phyloP scores from a whole-genome alignment of 2,888 invertebrate species.

The Glyphotaelius pellucidus region DNA sequence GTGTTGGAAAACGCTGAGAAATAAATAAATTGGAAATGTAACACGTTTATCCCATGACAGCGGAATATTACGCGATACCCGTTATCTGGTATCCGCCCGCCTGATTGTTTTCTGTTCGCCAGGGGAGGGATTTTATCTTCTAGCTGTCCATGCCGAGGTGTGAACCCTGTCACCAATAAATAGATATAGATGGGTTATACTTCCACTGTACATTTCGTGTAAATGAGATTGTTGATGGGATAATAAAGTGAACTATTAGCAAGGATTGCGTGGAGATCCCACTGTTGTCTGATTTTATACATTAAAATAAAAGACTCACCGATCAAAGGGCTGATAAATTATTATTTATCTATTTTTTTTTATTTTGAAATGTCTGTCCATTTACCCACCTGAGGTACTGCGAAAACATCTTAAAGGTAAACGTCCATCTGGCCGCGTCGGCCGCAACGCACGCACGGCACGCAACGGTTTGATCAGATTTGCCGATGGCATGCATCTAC shows the following conservation, averaged over 20 bases:
- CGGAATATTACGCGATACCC: not conserved
- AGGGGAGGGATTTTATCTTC: not conserved
- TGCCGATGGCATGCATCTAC: no score
- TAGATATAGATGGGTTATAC: not conserved
- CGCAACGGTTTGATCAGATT: no score
- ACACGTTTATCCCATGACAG: conserved; percentile 32
- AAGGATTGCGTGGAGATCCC: not conserved
- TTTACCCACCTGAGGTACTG: not conserved
- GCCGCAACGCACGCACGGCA: no score
- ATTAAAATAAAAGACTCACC: not conserved
- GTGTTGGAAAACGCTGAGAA: conserved; percentile 4
- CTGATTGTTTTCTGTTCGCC: conserved; percentile 14
- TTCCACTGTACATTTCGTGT: not conserved
- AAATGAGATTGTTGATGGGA: not conserved
- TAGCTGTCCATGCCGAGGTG: not conserved
- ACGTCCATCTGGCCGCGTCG: no score
- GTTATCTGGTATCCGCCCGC: not conserved
- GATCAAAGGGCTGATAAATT: not conserved
- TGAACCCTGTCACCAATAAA: conserved; percentile 15
- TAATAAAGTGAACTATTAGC: not conserved
- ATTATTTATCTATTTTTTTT: not conserved
- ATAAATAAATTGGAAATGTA: conserved; percentile 40
- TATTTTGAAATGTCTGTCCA: not conserved
- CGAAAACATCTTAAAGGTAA: no score
- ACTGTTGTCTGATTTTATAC: not conserved